phyloP scores from a whole-genome alignment of 30 jellyfish, hydroid and myxozoan species.

The Cassiopea andromeda region DNA sequence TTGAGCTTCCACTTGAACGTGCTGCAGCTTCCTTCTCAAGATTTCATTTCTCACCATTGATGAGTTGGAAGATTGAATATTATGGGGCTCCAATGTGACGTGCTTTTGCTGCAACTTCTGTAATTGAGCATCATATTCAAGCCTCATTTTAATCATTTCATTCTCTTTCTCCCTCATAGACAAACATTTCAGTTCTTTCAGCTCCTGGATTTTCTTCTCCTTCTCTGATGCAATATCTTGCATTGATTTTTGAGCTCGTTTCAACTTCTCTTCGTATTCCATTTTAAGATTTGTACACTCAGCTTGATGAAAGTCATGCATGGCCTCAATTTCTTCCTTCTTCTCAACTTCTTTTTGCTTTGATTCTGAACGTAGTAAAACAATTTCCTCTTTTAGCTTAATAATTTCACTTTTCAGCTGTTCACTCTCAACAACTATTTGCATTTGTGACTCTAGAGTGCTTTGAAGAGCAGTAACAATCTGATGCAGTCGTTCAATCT shows the following conservation, averaged over 20 bases:
- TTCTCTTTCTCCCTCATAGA: constrained; percentile 41
- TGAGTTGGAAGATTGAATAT: neutral
- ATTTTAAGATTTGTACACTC: constrained; percentile 1
- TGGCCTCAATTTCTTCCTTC: constrained; percentile 31
- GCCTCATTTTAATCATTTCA: constrained; percentile 48
- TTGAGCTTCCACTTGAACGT: constrained; percentile 52
- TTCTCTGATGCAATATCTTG: constrained; percentile 30
- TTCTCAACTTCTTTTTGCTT: constrained; percentile 25
- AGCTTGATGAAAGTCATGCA: constrained; percentile 17
- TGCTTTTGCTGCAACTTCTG: constrained; percentile 55
- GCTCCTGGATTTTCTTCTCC: constrained; percentile 7
- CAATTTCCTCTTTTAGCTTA: constrained; percentile 15
- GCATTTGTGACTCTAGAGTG: constrained; percentile 41
- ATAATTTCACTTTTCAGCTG: constrained; percentile 19
- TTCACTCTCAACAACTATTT: constrained; percentile 40
- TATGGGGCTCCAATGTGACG: neutral
- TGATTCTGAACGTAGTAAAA: neutral
- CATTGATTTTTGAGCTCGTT: neutral
- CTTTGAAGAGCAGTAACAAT: constrained; percentile 38
- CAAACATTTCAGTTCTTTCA: neutral
- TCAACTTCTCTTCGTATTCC: constrained; percentile 32
- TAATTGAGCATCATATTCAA: constrained; percentile 44
- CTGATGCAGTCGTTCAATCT: constrained; percentile 53
- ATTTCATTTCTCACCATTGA: constrained; percentile 61
- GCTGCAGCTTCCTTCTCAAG: constrained; percentile 62